Conservation (phyloP, 2,113 vertebrate species). For the Carassius gibelio region DNA sequence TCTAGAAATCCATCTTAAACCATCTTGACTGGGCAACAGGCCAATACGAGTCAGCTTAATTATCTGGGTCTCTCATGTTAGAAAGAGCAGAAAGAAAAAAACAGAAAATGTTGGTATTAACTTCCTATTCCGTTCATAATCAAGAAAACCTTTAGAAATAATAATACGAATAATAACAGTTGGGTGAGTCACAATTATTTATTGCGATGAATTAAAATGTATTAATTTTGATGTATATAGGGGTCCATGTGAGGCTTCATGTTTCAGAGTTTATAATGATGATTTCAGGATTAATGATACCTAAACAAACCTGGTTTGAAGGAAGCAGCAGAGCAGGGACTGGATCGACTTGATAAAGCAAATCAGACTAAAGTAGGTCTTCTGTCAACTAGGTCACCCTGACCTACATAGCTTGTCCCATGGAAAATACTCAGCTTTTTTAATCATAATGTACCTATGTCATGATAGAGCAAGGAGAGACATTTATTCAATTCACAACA, state of each 20-base stretch:
- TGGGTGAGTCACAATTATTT: not conserved
- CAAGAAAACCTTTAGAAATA: not conserved
- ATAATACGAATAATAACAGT: not conserved
- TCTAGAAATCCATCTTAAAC: conserved; percentile 26
- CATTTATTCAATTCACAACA: conserved; percentile 32
- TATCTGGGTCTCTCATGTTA: conserved; percentile 66
- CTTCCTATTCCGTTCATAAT: conserved; percentile 40
- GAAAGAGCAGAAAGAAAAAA: conserved; percentile 58
- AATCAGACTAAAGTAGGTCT: conserved; percentile 69
- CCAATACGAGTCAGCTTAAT: conserved; percentile 31
- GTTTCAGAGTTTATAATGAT: not conserved
- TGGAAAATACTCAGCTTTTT: conserved; percentile 59
- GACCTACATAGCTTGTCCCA: conserved; percentile 64
- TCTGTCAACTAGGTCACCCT: conserved; percentile 65
- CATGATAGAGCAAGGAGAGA: conserved; percentile 27
- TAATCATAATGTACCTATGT: conserved; percentile 39
- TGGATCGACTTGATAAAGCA: conserved; percentile 56
- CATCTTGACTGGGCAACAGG: conserved; percentile 35
- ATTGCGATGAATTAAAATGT: not conserved
- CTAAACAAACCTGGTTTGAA: conserved; percentile 56
- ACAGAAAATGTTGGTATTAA: conserved; percentile 57
- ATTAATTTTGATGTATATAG: not conserved
- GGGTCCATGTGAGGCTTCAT: not conserved
- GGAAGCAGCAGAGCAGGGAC: conserved; percentile 40
- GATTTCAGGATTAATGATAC: conserved; percentile 48